Evolutionary conservation across 2,797 vertebrate species (phyloP).

Genomic region (Xyrichtys novacula): DNA sequence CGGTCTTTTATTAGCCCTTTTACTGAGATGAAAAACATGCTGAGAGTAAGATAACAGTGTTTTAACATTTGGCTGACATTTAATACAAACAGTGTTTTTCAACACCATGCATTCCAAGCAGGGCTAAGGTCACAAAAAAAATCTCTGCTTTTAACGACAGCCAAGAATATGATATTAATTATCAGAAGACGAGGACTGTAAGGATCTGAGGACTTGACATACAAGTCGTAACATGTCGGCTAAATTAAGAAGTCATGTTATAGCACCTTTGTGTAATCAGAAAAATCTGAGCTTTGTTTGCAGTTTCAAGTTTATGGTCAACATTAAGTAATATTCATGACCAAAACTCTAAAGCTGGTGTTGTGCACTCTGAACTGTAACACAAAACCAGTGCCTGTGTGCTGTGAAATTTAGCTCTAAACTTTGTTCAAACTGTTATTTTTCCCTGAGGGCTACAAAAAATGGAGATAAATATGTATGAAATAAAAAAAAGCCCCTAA

Average conservation of each 20-base stretch:
- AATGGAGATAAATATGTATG: background rate
- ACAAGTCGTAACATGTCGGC: conserved; percentile 5
- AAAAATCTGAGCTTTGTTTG: background rate
- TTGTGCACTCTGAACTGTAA: background rate
- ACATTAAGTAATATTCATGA: background rate
- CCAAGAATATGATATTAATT: conserved; percentile 4
- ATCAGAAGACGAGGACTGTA: background rate
- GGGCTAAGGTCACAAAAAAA: background rate
- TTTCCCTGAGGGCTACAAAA: background rate
- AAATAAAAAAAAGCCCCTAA: conserved; percentile 21
- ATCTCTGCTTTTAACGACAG: background rate
- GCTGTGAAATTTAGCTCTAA: background rate
- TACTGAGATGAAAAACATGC: conserved; percentile 1
- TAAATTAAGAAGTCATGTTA: background rate
- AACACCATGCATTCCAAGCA: conserved; percentile 2
- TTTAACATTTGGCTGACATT: conserved; percentile 2
- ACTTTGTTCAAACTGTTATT: background rate
- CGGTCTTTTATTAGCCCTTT: conserved; percentile 43
- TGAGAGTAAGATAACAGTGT: background rate
- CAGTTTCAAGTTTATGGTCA: background rate
- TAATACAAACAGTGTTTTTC: background rate
- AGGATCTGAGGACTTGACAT: background rate
- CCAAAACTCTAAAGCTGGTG: background rate
- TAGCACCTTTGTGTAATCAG: background rate
- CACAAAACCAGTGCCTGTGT: background rate